Evolutionary conservation across 2,797 vertebrate species (phyloP).

Genomic region (Glyptemys insculpta): DNA sequence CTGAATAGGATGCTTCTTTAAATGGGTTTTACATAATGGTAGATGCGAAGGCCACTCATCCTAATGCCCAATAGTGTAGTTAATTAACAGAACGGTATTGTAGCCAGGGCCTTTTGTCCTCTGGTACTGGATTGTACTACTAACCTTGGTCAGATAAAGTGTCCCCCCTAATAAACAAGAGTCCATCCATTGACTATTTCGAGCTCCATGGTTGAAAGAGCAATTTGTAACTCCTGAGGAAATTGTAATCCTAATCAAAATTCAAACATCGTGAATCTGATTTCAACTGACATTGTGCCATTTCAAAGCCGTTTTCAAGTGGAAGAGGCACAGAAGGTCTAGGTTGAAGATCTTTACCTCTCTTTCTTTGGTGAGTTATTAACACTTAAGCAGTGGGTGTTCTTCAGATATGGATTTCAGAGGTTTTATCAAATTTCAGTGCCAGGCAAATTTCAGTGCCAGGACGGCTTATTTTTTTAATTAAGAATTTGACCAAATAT

Average conservation of each 20-base stretch:
- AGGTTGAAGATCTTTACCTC: not conserved
- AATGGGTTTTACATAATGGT: conserved; percentile 48
- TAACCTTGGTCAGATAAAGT: not conserved
- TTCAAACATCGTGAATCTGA: not conserved
- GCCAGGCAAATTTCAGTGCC: not conserved
- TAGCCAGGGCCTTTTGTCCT: not conserved
- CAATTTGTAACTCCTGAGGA: conserved; percentile 41
- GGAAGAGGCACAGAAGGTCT: not conserved
- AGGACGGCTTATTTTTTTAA: not conserved
- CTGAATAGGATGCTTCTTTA: not conserved
- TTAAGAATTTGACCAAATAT: not conserved
- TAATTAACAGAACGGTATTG: conserved; percentile 37
- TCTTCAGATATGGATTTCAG: not conserved
- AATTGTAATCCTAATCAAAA: conserved; percentile 26
- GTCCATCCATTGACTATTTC: conserved; percentile 12
- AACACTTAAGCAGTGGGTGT: not conserved
- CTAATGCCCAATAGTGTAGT: conserved; percentile 38
- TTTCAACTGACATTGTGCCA: not conserved
- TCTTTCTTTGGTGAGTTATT: not conserved
- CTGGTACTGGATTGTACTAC: conserved; percentile 10
- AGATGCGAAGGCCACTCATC: conserved; percentile 1
- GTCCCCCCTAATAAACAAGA: not conserved
- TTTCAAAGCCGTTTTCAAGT: not conserved
- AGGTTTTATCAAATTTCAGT: not conserved
- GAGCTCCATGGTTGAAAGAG: not conserved